Evolutionary conservation across 2,888 invertebrate genomes (phyloP), one percentile per base, ranked within the genome.

Genomic region (Myathropa florea): DNA sequence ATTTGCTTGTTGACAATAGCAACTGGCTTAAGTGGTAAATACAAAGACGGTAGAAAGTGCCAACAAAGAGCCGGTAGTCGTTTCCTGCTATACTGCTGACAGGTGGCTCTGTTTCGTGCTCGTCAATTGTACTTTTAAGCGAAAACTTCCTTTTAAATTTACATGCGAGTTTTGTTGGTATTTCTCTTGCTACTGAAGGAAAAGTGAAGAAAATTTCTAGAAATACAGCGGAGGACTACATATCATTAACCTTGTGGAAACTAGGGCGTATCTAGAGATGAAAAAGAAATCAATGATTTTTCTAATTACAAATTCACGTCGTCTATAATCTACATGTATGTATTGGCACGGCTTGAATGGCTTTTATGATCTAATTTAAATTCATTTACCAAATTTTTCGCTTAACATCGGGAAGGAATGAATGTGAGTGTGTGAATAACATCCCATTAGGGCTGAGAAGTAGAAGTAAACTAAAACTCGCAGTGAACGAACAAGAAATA

Each of bases 381-480:
- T 77, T 77, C 72, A 85, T 82, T 82, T 85, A 60, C 64, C 64
- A 73, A 85, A 82, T 78, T 77, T 65, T 64, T 73, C 70, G 73
- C 77, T 39, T 82, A 77, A 70, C 72, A 64, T 82, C 33, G 18
- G n/a, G 26, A 63, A 39, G 24, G 24, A 21, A 46, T 18, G 7
- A 18, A 46, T 18, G 46, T 18, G 46, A 18, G 46, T 46, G 46
- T 46, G 46, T 57, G 33, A 36, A 63, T 28, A 60, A 18, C 72
- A 81, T 76, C 46, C 26, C 53, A 55, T 72, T 77, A 60, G 6
- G 57, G 14, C 57, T 24, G 39, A 14, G 55, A 55, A n/a, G 53
- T 75, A 12, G 33, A 60, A 57, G 26, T n/a, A 36, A 67, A 72
- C 59, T 60, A 28, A 39, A 65, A 72, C 76, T 65, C 36, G 26